These are phyloP conservation scores for Drosophila truncata DNA, from an alignment of 1,140 invertebrate genomes.

Conservation along the genomic window DNA sequence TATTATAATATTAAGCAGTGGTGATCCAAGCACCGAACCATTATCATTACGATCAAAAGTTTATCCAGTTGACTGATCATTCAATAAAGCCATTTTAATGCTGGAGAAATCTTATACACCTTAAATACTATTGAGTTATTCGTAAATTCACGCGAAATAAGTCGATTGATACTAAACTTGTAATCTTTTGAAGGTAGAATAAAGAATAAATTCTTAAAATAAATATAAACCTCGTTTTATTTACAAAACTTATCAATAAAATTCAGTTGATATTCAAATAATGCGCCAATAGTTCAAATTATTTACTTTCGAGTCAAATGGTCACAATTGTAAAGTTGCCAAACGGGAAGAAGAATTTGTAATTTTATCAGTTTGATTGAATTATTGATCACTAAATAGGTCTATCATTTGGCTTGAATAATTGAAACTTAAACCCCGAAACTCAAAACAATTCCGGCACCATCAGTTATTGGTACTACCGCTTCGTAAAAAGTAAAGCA, in stretches of 20 bases:
- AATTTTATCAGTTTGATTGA: too few relatives aligned
- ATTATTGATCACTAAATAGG: too few relatives aligned
- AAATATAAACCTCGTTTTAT: not conserved
- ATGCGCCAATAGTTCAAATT: not conserved
- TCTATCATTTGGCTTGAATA: too few relatives aligned
- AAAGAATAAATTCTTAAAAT: slow-evolving; percentile 7
- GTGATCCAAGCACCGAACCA: not conserved
- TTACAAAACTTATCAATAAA: not conserved
- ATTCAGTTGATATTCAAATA: not conserved
- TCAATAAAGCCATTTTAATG: slow-evolving; percentile 14
- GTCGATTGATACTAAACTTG: not conserved
- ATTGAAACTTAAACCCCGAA: too few relatives aligned
- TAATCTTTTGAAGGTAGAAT: not conserved
- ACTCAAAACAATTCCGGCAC: too few relatives aligned
- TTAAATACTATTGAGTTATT: slow-evolving; percentile 1
- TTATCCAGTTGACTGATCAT: slow-evolving; percentile 28
- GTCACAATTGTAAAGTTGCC: not conserved
- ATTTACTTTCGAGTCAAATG: not conserved
- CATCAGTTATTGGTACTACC: too few relatives aligned
- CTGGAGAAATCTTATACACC: slow-evolving; percentile 3
- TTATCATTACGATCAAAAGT: not conserved
- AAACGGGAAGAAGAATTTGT: too few relatives aligned
- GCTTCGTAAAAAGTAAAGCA: not conserved
- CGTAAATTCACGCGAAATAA: not conserved
- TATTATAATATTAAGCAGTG: slow-evolving; percentile 18